Conservation (phyloP, 2,888 invertebrate species). For the Hyalella azteca region DNA sequence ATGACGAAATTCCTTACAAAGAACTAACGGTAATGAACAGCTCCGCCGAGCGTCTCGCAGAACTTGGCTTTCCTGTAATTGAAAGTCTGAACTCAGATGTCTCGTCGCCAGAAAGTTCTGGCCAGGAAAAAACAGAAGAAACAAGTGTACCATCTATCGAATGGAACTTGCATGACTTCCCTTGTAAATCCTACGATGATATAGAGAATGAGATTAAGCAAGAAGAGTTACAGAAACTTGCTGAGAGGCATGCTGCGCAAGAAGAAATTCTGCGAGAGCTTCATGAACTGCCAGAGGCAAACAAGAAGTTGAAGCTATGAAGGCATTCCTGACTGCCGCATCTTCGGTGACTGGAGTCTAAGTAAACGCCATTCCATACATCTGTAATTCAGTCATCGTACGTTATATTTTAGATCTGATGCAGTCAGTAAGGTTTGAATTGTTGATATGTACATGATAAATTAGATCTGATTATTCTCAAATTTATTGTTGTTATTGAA, state of each 20-base stretch:
- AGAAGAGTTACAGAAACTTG: background rate
- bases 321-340: too few relatives aligned
- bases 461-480: too few relatives aligned
- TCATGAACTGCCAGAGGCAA: background rate
- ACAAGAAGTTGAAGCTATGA: background rate
- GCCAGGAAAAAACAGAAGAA: too few relatives aligned
- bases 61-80: conserved; percentile 2
- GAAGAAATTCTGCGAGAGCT: background rate
- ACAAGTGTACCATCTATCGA: too few relatives aligned
- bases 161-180: background rate
- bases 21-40: background rate
- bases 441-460: too few relatives aligned
- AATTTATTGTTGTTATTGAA: too few relatives aligned
- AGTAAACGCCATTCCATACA: too few relatives aligned
- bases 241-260: background rate
- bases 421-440: too few relatives aligned
- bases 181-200: background rate
- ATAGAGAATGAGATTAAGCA: background rate
- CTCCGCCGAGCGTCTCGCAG: background rate
- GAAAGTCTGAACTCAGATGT: too few relatives aligned
- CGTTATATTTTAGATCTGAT: too few relatives aligned
- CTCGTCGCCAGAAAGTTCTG: background rate
- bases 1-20: background rate
- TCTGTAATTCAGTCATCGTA: too few relatives aligned
- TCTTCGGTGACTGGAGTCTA: too few relatives aligned